Base-by-base conservation (phyloP, 2,113 vertebrate genomes). In the Neolamprologus ventralis region DNA sequence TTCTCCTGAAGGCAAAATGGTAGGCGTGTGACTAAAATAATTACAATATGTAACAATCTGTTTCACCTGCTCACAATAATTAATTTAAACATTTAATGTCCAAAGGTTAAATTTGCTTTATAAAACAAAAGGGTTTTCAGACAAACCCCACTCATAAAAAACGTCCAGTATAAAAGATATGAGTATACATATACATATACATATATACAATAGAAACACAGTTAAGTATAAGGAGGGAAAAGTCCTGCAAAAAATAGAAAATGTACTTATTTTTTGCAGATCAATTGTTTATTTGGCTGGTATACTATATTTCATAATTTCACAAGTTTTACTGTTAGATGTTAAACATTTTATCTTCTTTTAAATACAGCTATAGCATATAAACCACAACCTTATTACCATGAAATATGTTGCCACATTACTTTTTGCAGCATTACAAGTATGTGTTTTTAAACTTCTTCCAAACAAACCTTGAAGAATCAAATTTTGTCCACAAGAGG, bases 381-480 rank as follows among this genome's bases (percentile, higher is more conserved):
- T 40, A 68, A 73, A 75, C 26, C 26, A 51, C 26, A 51, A 51
- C 7, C 17, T 49, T 31, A 49, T 78, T 49, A 33, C 35, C 54
- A 57, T 57, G 16, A 60, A 82, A 14, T 71, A 17, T 51, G 4
- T 16, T 23, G 5, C 75, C 7, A 57, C 33, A 82, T 68, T 2
- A 14, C 71, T 51, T 82, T 12, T 10, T 19, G 9, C 42, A 33
- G 19, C 28, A 75, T 40, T 54, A 26, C 33, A 60, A 40, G 7
- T 37, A 28, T 78, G 37, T 57, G 16, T 86, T 88, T 86, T 90
- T 85, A 89, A 51, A 89, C 58, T 75, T 87, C 57, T 83, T 73
- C 82, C 71, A 88, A 94, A 93, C 78, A 93, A 87, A 92, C 75
- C 87, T 92, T 85, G 80, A 93, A 87, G 86, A 92, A 87, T 82